Evolutionary conservation across 2,888 invertebrate species (phyloP).

Genomic region (Acronicta aceris): DNA sequence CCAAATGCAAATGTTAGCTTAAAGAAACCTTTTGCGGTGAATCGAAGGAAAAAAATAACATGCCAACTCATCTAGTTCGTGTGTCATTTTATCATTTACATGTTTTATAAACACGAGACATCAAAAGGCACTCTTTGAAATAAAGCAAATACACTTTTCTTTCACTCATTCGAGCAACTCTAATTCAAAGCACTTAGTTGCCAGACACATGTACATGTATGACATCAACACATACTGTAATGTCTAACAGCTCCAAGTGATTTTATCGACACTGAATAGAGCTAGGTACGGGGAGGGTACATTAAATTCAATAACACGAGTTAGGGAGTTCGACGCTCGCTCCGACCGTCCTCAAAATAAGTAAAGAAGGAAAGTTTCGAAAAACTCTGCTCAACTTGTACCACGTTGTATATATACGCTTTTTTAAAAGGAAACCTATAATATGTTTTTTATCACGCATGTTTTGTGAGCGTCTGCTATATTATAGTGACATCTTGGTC

Average conservation of each 20-base stretch:
- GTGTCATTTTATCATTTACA: constrained; percentile 72
- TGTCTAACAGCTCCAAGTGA: constrained; percentile 73
- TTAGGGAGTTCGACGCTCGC: constrained; percentile 87
- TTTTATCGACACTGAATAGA: constrained; percentile 81
- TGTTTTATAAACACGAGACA: constrained; percentile 59
- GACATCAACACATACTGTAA: constrained; percentile 57
- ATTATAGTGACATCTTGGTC: background rate
- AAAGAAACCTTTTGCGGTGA: constrained; percentile 78
- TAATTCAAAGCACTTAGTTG: constrained; percentile 51
- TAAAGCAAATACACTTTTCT: constrained; percentile 45
- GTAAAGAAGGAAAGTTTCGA: constrained; percentile 85
- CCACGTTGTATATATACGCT: constrained; percentile 78
- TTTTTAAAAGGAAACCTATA: constrained; percentile 75
- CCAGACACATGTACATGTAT: constrained; percentile 31
- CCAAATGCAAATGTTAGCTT: constrained; percentile 84
- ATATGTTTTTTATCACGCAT: constrained; percentile 52
- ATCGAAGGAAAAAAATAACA: constrained; percentile 77
- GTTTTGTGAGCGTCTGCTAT: constrained; percentile 14
- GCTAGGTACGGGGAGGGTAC: constrained; percentile 82
- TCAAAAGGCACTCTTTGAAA: constrained; percentile 61
- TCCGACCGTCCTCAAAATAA: constrained; percentile 88
- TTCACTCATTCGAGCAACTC: constrained; percentile 42
- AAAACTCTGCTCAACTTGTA: constrained; percentile 83
- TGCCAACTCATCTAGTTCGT: constrained; percentile 66
- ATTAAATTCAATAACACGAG: constrained; percentile 89